Evolutionary conservation across 2,113 vertebrate species (phyloP), one percentile per base, ranked within the genome.

Genomic region (Coturnix japonica): DNA sequence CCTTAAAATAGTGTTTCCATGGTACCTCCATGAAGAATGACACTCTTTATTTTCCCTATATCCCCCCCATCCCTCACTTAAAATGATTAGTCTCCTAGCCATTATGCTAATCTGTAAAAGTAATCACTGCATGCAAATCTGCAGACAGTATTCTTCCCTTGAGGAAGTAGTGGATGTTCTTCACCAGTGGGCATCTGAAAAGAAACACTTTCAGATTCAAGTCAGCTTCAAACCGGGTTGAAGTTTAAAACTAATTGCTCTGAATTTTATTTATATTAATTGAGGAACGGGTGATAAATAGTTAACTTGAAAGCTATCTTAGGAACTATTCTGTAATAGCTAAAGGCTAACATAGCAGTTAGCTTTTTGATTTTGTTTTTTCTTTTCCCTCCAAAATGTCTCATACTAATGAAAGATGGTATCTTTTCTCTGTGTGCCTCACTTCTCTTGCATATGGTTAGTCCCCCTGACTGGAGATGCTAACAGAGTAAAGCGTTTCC

Each of bases 191-290:
- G 77, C 6, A 46, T 9, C 26, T 75, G 13, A 13, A 67, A 86
- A 69, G 59, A 49, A 84, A 59, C 0, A 57, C 3, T 72, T 89
- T 47, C 15, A 49, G 9, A 49, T 87, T 71, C 25, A 84, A 61
- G 33, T 80, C 44, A 37, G 53, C 67, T 76, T 82, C 65, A 59
- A 33, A 70, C 19, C 39, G 31, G 15, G 16, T 77, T 70, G 71
- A 85, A 46, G 11, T 70, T 92, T 80, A 93, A 63, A 69, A 89
- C 79, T 0, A 0, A 49, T 93, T 1, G 1, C 39, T 84, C 54
- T 57, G 84, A 87, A 54, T 87, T 89, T 93, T 81, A 70, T 92
- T 89, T 91, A 80, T 85, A 60, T 76, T 92, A 94, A 94, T 85
- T 67, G 79, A 85, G 59, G 35, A 91, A 59, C 46, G 87, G 54